Evolutionary conservation across 2,113 vertebrate genomes (phyloP), one percentile per base, ranked within the genome.

Genomic region (Tetrax tetrax): DNA sequence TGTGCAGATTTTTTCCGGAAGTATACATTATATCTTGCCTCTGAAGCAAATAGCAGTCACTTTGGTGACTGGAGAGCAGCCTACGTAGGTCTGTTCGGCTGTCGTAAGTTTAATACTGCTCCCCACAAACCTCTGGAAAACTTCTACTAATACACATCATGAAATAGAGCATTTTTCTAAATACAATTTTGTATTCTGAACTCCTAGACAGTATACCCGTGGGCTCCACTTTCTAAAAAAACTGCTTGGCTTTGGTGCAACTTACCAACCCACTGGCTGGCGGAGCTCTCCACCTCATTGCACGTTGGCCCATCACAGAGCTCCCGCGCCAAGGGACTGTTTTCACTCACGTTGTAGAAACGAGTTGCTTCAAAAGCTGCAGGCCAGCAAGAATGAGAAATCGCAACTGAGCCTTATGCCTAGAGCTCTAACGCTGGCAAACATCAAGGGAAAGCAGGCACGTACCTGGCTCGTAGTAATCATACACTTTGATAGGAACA

Each of bases 401-500:
- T 43, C 57, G 43, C 47, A 41, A 35, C 27, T 11, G 35, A 92
- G 63, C 25, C 68, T 47, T 22, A 14, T 4, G 12, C 71, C 64
- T 25, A 41, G 17, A 77, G 59, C 29, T 38, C 28, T 24, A 12
- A 7, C 0, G 8, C 11, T 41, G 69, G 48, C 57, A 35, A 65
- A 74, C 31, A 6, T 1, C 22, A 28, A 14, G 92, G 35, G n/a
- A 25, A 10, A 48, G 10, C 3, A 6, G 38, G 28, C 61, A 89
- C 97, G 4, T 96, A 99, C 99, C 99, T 98, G 99, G 99, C 97
- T 99, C 99, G 2, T 99, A 99, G 98, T 99, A 99, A 96, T 99
- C 99, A 3, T 99, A 99, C 77, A 99, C 98, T 63, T 98, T 99
- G 97, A 99, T 98, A 4, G 99, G 99, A 91, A 99, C 98, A 10